These are phyloP conservation scores for Anagrus nilaparvatae DNA, from an alignment of 1,140 invertebrate genomes.

Conservation along the genomic window DNA sequence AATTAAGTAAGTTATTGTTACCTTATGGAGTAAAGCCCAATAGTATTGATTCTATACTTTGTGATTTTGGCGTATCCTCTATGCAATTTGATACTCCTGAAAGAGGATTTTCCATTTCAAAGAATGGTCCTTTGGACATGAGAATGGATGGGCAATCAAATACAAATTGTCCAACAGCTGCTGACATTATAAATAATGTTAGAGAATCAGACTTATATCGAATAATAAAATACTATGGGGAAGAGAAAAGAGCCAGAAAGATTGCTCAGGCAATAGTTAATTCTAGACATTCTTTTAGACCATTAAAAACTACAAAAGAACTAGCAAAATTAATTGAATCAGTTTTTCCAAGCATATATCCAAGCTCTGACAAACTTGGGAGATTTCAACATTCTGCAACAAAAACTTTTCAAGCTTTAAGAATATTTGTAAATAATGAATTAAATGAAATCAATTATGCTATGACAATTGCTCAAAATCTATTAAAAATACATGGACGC, in stretches of 20 bases:
- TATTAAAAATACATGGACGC: slow-evolving; percentile 66
- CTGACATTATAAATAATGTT: slow-evolving; percentile 71
- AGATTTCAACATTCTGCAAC: slow-evolving; percentile 74
- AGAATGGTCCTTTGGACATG: slow-evolving; percentile 88
- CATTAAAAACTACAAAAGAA: slow-evolving; percentile 72
- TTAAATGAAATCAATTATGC: slow-evolving; percentile 91
- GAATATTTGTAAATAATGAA: slow-evolving; percentile 97
- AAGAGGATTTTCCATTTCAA: slow-evolving; percentile 77
- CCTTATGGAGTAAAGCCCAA: slow-evolving; percentile 47
- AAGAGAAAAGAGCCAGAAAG: slow-evolving; percentile 78
- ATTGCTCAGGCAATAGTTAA: slow-evolving; percentile 84
- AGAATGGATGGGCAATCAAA: slow-evolving; percentile 78
- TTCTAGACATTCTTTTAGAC: slow-evolving; percentile 70
- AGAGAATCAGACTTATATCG: slow-evolving; percentile 68
- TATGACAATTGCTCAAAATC: slow-evolving; percentile 65
- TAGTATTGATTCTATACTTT: slow-evolving; percentile 76
- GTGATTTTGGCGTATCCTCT: slow-evolving; percentile 92
- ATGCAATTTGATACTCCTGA: slow-evolving; percentile 81
- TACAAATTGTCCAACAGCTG: slow-evolving; percentile 64
- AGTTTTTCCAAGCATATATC: slow-evolving; percentile 49
- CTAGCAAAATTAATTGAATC: slow-evolving; percentile 68
- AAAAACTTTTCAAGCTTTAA: slow-evolving; percentile 87
- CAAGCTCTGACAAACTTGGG: slow-evolving; percentile 57
- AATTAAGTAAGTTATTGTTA: slow-evolving; percentile 61
- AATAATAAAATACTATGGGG: slow-evolving; percentile 84